Conservation (phyloP, 2,888 invertebrate genomes). For the Nymphalis urticae region DNA sequence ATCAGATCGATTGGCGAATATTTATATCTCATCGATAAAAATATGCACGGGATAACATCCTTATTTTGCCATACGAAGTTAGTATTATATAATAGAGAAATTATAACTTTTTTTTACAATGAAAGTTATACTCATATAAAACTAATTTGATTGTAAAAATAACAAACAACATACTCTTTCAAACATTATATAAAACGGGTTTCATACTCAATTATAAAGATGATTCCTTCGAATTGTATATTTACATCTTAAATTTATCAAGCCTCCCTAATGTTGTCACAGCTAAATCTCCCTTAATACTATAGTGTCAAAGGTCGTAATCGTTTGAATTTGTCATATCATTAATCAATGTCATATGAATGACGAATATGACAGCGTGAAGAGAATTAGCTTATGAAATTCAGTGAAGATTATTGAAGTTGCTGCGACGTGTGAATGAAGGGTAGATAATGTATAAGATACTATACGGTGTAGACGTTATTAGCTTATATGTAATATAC, state of each 20-base stretch:
- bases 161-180: too few relatives aligned
- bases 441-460: constrained; percentile 1
- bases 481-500: neutral
- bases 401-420: constrained; percentile 36
- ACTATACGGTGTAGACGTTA: neutral
- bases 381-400: constrained; percentile 51
- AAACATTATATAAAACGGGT: too few relatives aligned
- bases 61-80: too few relatives aligned
- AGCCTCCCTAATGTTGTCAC: neutral
- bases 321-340: neutral
- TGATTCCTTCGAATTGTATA: neutral
- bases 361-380: constrained; percentile 60
- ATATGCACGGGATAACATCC: too few relatives aligned
- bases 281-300: neutral
- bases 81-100: too few relatives aligned
- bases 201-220: too few relatives aligned
- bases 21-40: too few relatives aligned
- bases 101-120: too few relatives aligned
- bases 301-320: neutral
- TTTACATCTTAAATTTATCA: neutral
- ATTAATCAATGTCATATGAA: constrained; percentile 62
- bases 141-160: too few relatives aligned
- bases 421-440: constrained; percentile 4
- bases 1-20: too few relatives aligned
- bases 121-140: too few relatives aligned